phyloP scores from a whole-genome alignment of 2,888 invertebrate genomes.

The Agrochola lychnidis region DNA sequence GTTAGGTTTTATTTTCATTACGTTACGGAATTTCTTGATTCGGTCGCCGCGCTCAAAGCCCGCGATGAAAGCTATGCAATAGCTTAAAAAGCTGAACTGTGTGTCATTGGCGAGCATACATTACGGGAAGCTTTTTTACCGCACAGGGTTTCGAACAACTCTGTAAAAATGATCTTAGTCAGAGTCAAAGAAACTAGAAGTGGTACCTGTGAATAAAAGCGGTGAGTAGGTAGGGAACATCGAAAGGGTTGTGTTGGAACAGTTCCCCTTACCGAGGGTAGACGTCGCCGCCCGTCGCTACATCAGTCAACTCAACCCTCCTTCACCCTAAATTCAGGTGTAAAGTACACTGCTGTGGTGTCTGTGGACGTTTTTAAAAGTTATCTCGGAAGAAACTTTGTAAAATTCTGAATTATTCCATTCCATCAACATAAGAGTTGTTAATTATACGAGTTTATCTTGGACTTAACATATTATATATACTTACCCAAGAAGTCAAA shows the following conservation, averaged over 20 bases:
- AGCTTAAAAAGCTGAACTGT: neutral
- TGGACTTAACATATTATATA: neutral
- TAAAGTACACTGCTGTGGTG: neutral
- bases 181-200: neutral
- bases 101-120: too few species aligned
- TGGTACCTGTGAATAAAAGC: too few species aligned
- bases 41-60: too few species aligned
- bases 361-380: neutral
- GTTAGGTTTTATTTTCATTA: too few species aligned
- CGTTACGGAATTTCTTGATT: too few species aligned
- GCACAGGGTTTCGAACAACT: neutral
- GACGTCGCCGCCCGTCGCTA: neutral
- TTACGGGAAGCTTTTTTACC: too few species aligned
- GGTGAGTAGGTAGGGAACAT: neutral
- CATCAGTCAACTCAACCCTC: slow-evolving; percentile 3
- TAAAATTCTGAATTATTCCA: neutral
- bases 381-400: neutral
- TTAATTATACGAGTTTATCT: slow-evolving; percentile 1
- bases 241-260: neutral
- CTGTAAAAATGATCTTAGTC: neutral
- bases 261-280: neutral
- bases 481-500: neutral
- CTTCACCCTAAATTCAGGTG: slow-evolving; percentile 4
- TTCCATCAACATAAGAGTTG: neutral
- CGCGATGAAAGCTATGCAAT: too few species aligned